These are phyloP conservation scores for Gobiocypris rarus DNA, from an alignment of 2,113 vertebrate species.

Conservation along the genomic window DNA sequence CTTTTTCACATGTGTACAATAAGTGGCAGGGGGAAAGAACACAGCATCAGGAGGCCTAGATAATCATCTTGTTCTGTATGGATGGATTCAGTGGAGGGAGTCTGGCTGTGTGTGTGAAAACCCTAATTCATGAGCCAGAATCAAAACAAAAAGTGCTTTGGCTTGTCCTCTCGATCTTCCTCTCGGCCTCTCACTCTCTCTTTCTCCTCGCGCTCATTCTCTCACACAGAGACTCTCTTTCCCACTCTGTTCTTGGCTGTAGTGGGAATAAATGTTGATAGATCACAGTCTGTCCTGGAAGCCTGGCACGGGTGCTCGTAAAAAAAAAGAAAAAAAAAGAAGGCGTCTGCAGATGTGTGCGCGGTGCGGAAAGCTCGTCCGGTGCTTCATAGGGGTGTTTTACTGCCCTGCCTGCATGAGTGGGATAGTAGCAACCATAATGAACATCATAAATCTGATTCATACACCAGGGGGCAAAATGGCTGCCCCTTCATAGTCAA, in stretches of 20 bases:
- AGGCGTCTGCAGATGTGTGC: slow-evolving; percentile 35
- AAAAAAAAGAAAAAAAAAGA: no score
- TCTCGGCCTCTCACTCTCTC: slow-evolving; percentile 10
- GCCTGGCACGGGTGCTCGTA: slow-evolving; percentile 56
- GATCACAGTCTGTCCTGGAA: slow-evolving; percentile 44
- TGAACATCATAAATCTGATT: slow-evolving; percentile 69
- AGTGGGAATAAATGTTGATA: slow-evolving; percentile 55
- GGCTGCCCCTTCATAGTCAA: slow-evolving; percentile 40
- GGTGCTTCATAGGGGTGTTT: slow-evolving; percentile 46
- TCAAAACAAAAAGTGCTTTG: slow-evolving; percentile 33
- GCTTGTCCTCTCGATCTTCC: slow-evolving; percentile 17
- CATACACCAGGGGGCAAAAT: slow-evolving; percentile 46
- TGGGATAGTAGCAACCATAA: slow-evolving; percentile 59
- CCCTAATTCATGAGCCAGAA: slow-evolving; percentile 29
- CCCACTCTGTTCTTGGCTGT: slow-evolving; percentile 44
- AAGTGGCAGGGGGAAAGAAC: slow-evolving; percentile 28
- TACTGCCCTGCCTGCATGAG: slow-evolving; percentile 59
- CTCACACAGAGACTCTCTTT: slow-evolving; percentile 26
- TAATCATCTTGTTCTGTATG: slow-evolving; percentile 29
- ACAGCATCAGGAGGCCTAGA: background rate
- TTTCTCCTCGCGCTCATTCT: background rate
- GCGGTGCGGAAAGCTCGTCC: background rate
- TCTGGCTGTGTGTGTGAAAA: slow-evolving; percentile 44
- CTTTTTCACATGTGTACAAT: slow-evolving; percentile 41
- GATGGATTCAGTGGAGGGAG: slow-evolving; percentile 17